phyloP scores from a whole-genome alignment of 1,140 invertebrate species.

The Scaptomyza pallida region DNA sequence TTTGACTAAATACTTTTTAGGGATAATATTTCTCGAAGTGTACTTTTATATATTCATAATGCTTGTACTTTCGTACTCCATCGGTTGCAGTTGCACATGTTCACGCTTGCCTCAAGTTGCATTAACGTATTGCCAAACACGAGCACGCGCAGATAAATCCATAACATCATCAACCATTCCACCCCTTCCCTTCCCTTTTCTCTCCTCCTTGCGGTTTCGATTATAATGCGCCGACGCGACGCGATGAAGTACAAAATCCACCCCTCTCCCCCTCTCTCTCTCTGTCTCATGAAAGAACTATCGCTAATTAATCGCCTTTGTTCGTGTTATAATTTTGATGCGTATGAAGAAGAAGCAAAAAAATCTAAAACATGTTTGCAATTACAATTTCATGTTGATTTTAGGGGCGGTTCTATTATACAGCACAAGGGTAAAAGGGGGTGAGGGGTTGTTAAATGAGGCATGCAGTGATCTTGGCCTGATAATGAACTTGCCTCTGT shows the following conservation, averaged over 20 bases:
- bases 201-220: slow-evolving; percentile 21
- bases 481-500: slow-evolving; percentile 24
- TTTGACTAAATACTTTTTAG: no score
- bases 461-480: slow-evolving; percentile 39
- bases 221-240: slow-evolving; percentile 47
- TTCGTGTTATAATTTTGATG: slow-evolving; percentile 74
- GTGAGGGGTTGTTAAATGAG: slow-evolving; percentile 63
- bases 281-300: no score
- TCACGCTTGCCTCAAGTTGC: slow-evolving; percentile 13
- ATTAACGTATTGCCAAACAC: slow-evolving; percentile 46
- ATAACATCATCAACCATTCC: no score
- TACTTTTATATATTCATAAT: not conserved
- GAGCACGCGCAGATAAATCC: slow-evolving; percentile 64
- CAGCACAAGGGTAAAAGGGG: no score
- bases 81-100: slow-evolving; percentile 54
- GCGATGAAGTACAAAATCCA: slow-evolving; percentile 9
- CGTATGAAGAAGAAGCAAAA: slow-evolving; percentile 19
- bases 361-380: slow-evolving; percentile 60
- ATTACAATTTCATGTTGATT: slow-evolving; percentile 48
- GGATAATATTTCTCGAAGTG: no score
- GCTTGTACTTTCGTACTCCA: not conserved
- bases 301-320: slow-evolving; percentile 78
- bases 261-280: slow-evolving; percentile 8
- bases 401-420: slow-evolving; percentile 50
- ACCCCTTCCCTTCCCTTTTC: no score